These are phyloP conservation scores for Ceratoteleas bidentatus DNA, from an alignment of 1,140 invertebrate species.

Conservation along the genomic window DNA sequence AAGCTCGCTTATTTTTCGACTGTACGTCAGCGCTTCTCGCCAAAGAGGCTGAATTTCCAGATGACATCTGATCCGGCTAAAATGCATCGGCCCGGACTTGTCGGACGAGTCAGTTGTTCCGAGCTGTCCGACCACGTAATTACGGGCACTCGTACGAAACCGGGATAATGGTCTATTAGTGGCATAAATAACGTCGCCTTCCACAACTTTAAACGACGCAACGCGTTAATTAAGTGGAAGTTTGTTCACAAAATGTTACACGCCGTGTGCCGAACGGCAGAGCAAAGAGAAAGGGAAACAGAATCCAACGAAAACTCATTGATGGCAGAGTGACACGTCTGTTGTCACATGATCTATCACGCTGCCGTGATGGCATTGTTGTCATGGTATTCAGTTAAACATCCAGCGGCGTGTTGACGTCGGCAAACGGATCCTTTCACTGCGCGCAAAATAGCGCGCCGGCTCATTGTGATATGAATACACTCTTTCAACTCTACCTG, in stretches of 20 bases:
- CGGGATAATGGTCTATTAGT: background rate
- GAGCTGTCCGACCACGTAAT: background rate
- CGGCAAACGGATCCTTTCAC: slow-evolving; percentile 51
- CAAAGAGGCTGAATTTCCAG: too few relatives aligned
- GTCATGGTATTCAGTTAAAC: slow-evolving; percentile 59
- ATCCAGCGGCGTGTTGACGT: slow-evolving; percentile 41
- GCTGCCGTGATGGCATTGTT: slow-evolving; percentile 52
- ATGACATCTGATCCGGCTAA: too few relatives aligned
- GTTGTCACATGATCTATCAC: slow-evolving; percentile 62
- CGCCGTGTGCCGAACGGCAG: slow-evolving; percentile 46
- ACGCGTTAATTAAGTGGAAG: slow-evolving; percentile 51
- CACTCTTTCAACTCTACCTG: slow-evolving; percentile 19
- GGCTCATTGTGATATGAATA: slow-evolving; percentile 30
- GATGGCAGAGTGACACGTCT: slow-evolving; percentile 45
- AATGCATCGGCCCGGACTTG: too few relatives aligned
- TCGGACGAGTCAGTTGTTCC: too few relatives aligned
- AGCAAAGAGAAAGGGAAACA: slow-evolving; percentile 51
- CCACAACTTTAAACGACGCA: slow-evolving; percentile 20
- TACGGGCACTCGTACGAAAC: background rate
- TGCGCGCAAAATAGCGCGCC: slow-evolving; percentile 14
- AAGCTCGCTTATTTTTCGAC: too few relatives aligned
- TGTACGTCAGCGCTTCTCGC: too few relatives aligned
- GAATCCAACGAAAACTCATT: slow-evolving; percentile 62
- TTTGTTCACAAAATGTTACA: slow-evolving; percentile 33
- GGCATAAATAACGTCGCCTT: slow-evolving; percentile 10